phyloP scores from a whole-genome alignment of 2,113 vertebrate genomes.

The Rhinolophus sinicus region DNA sequence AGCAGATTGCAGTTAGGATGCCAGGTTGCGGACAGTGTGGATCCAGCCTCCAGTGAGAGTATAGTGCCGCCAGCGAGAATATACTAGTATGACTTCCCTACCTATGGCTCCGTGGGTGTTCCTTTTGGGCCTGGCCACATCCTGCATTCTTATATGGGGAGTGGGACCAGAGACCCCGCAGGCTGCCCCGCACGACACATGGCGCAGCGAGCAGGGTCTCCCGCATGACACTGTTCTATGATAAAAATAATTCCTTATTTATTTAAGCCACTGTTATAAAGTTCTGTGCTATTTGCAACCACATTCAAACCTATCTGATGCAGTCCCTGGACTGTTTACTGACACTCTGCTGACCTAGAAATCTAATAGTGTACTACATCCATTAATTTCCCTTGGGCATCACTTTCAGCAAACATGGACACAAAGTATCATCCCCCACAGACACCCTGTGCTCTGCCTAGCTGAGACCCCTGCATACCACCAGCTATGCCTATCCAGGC shows the following conservation, averaged over 20 bases:
- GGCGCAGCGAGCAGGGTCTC: too few relatives aligned
- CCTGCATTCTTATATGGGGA: too few relatives aligned
- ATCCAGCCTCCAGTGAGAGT: too few relatives aligned
- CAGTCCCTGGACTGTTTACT: neutral
- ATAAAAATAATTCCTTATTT: neutral
- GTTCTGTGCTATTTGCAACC: neutral
- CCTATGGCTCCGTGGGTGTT: too few relatives aligned
- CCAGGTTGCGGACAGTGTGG: too few relatives aligned
- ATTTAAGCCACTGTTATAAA: neutral
- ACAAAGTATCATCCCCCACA: neutral
- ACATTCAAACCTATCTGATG: neutral
- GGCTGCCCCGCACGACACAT: too few relatives aligned
- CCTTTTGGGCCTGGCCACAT: too few relatives aligned
- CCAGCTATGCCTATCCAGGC: neutral
- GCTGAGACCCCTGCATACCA: neutral
- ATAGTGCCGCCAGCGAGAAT: too few relatives aligned
- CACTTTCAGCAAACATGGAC: neutral
- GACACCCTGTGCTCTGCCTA: neutral
- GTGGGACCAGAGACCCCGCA: too few relatives aligned
- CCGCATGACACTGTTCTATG: neutral
- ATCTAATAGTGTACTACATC: neutral
- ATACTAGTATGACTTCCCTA: too few relatives aligned
- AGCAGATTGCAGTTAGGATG: too few relatives aligned
- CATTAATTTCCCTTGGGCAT: neutral
- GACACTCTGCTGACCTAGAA: neutral